A percentile compares a stretch with the other conserved stretches of the same genome.
Evolutionary conservation across 2,113 vertebrate species (phyloP).

Genomic region (Desmodus rotundus): DNA sequence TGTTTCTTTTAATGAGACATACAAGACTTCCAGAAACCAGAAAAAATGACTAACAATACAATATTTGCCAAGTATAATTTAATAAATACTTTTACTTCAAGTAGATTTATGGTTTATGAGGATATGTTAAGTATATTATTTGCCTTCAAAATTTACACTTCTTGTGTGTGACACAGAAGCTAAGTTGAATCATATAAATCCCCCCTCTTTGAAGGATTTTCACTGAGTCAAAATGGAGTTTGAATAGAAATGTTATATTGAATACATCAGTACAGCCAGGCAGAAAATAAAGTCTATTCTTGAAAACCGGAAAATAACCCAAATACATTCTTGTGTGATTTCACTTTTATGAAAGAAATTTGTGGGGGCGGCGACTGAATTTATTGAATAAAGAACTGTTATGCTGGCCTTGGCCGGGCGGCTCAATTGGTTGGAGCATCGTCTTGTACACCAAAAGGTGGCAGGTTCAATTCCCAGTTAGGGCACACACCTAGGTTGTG

Average conservation of each 20-base stretch:
- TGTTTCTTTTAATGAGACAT: not conserved
- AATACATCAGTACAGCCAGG: not conserved
- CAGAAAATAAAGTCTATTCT: not conserved
- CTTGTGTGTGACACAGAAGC: not conserved
- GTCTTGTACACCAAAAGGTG: no score
- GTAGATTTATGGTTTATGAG: conserved; percentile 24
- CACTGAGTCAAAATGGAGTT: not conserved
- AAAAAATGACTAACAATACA: not conserved
- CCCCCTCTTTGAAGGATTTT: not conserved
- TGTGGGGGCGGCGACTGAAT: not conserved
- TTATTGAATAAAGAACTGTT: not conserved
- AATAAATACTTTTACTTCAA: conserved; percentile 32
- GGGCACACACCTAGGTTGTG: no score
- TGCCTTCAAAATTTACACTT: not conserved
- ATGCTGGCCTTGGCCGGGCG: no score
- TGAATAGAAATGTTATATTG: not conserved
- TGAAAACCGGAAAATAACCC: not conserved
- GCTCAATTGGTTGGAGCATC: no score
- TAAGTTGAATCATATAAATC: not conserved
- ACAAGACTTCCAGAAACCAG: not conserved
- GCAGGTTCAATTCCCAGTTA: no score
- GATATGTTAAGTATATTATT: not conserved
- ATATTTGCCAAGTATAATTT: conserved; percentile 18
- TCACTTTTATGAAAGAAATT: not conserved
- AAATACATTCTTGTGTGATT: not conserved